Conservation (phyloP, 2,888 invertebrate species). For the Polydrusus tereticollis region DNA sequence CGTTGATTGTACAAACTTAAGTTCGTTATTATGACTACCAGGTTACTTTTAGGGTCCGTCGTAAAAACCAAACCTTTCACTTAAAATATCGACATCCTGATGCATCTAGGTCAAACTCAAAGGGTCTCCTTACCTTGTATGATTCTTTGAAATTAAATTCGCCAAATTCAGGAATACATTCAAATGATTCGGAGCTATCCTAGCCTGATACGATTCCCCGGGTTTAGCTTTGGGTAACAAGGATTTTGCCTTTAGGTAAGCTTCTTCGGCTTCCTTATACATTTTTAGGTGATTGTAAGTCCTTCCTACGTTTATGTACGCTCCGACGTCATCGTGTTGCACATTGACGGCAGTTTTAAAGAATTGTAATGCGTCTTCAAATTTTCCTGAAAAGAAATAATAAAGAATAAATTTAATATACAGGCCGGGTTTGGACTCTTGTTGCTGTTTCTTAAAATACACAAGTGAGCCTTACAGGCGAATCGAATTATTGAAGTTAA, state of each 20-base stretch:
- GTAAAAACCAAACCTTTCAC: too few species aligned
- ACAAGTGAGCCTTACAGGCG: too few species aligned
- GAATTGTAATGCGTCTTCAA: conserved; percentile 84
- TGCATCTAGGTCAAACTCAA: neutral
- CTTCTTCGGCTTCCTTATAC: conserved; percentile 91
- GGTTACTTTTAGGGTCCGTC: too few species aligned
- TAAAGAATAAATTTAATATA: neutral
- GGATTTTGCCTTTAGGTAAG: conserved; percentile 91
- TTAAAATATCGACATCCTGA: neutral
- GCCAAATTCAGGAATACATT: conserved; percentile 97
- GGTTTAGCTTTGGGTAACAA: conserved; percentile 91
- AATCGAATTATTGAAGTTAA: too few species aligned
- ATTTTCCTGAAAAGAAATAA: conserved; percentile 36
- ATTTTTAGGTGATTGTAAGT: conserved; percentile 93
- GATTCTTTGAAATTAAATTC: conserved; percentile 93
- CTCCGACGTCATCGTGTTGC: conserved; percentile 94
- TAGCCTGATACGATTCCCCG: conserved; percentile 93
- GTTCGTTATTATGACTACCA: too few species aligned
- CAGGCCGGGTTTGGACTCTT: too few species aligned
- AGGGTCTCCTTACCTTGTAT: conserved; percentile 72
- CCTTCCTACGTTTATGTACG: conserved; percentile 90
- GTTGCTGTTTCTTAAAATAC: too few species aligned
- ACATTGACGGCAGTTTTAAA: conserved; percentile 94
- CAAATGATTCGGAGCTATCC: conserved; percentile 65
- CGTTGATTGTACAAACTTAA: too few species aligned